Conservation (phyloP, 2,113 vertebrate species). For the Camarhynchus parvulus region DNA sequence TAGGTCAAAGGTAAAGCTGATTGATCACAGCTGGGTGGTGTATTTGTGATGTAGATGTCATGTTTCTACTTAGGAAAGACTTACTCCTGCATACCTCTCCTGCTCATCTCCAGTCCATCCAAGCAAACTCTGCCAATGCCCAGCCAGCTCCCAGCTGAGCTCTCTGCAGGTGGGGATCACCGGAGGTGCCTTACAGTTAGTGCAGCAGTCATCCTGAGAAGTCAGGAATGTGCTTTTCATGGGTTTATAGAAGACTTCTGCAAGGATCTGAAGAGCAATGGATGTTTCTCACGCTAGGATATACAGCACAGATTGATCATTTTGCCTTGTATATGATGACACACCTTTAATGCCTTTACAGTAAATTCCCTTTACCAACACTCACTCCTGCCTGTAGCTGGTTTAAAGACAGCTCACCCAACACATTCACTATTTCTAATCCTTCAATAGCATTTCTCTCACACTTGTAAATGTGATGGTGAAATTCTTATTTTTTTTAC, state of each 20-base stretch:
- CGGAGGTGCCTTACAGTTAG: background rate
- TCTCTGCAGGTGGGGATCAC: background rate
- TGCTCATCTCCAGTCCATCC: background rate
- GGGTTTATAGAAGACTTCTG: background rate
- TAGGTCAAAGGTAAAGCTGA: background rate
- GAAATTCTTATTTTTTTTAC: background rate
- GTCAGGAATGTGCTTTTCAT: background rate
- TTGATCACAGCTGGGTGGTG: background rate
- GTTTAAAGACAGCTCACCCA: background rate
- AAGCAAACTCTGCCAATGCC: background rate
- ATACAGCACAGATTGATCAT: accelerated
- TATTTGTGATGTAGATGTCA: background rate
- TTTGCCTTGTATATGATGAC: background rate
- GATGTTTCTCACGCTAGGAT: background rate
- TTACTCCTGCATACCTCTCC: background rate
- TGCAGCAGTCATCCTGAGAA: background rate
- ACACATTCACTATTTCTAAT: background rate
- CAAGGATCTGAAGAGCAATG: background rate
- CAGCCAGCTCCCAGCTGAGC: background rate
- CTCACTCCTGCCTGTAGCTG: background rate
- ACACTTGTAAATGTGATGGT: background rate
- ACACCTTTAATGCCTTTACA: background rate
- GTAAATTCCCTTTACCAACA: background rate
- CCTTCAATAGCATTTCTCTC: background rate
- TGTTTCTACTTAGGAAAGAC: background rate